These are phyloP conservation scores for Hemiprocne comata DNA, from an alignment of 2,113 vertebrate genomes.

Conservation along the genomic window DNA sequence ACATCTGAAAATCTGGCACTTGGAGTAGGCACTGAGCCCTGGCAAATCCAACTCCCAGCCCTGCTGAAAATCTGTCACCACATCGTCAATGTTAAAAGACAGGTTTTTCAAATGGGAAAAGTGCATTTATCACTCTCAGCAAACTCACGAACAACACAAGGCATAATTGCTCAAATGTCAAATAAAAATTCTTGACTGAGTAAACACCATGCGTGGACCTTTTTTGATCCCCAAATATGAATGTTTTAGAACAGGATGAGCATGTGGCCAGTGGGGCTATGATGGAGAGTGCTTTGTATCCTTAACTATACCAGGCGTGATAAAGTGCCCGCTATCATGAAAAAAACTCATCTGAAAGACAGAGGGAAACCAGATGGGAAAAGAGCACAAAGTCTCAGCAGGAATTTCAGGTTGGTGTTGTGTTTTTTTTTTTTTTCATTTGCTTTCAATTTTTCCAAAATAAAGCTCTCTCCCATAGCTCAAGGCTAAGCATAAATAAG, in stretches of 20 bases:
- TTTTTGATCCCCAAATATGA: constrained; percentile 67
- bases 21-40: neutral
- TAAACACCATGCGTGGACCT: constrained; percentile 12
- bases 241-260: constrained; percentile 50
- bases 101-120: constrained; percentile 52
- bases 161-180: constrained; percentile 52
- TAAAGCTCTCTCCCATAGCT: neutral
- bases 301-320: constrained; percentile 29
- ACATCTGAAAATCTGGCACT: constrained; percentile 9
- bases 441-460: neutral
- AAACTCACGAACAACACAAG: constrained; percentile 28
- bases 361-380: constrained; percentile 67
- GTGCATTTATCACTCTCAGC: constrained; percentile 18
- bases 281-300: constrained; percentile 34
- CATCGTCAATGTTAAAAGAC: constrained; percentile 37
- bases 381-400: constrained; percentile 4
- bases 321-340: constrained; percentile 21
- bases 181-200: constrained; percentile 51
- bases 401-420: neutral
- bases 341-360: constrained; percentile 41
- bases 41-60: neutral
- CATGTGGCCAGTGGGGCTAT: neutral
- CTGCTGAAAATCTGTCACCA: constrained; percentile 61
- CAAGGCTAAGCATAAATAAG: neutral
- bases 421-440: neutral